A percentile compares a stretch with the other conserved stretches of the same genome.
These are phyloP conservation scores for Alethe diademata DNA, from an alignment of 2,113 vertebrate species.

Conservation along the genomic window DNA sequence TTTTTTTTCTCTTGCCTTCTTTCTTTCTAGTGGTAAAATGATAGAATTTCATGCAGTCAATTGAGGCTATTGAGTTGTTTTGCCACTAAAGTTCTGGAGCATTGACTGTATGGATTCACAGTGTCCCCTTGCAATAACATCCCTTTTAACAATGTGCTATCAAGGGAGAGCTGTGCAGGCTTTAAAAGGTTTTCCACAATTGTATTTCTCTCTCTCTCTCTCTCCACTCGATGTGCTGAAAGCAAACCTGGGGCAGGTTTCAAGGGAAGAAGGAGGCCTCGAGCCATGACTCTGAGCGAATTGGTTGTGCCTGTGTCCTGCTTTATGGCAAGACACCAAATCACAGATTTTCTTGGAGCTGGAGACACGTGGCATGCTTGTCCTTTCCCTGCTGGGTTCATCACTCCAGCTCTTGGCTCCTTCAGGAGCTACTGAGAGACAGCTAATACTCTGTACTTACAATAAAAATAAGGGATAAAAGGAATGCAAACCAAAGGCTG, in stretches of 20 bases:
- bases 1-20: neutral
- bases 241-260: neutral
- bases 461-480: neutral
- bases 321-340: neutral
- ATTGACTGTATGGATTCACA: conserved; percentile 20
- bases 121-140: conserved; percentile 22
- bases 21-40: neutral
- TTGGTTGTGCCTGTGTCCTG: neutral
- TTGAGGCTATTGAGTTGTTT: conserved; percentile 64
- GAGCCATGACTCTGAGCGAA: accelerated
- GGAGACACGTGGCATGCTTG: accelerated
- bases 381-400: neutral
- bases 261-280: neutral
- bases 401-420: neutral
- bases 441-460: neutral
- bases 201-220: neutral
- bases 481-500: neutral
- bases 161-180: neutral
- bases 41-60: conserved; percentile 47
- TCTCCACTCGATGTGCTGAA: neutral
- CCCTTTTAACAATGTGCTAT: conserved; percentile 17
- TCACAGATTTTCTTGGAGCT: neutral
- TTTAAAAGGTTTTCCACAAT: conserved; percentile 26
- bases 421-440: neutral
- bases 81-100: conserved; percentile 34